Evolutionary conservation across 2,113 vertebrate species (phyloP), one percentile per base, ranked within the genome.

Genomic region (Osmerus mordax): DNA sequence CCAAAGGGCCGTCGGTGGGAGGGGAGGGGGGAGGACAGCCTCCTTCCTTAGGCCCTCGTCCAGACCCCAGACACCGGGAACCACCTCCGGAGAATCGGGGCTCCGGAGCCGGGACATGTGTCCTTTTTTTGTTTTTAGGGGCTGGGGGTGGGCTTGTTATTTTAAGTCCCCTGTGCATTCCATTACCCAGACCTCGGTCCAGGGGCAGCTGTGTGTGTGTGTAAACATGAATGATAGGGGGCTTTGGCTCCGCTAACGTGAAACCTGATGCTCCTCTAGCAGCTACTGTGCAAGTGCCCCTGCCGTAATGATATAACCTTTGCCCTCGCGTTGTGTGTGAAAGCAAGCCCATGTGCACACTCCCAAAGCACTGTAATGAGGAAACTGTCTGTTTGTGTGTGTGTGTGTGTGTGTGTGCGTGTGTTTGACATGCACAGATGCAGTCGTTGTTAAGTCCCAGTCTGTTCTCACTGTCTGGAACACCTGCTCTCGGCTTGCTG

Each of bases 141-240:
- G 41, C 9, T 47, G 41, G 41, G 25, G 73, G 25, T 65, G n/a
- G 21, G 21, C 2, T n/a, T 62, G 54, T 78, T 58, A 73, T 3
- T 69, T 78, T 65, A 75, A 67, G 63, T 75, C 67, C 74, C 76
- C 55, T 29, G 32, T 71, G 78, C 63, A 79, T 86, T 72, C 80
- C 69, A 81, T 72, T 85, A 65, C 60, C 16, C 14, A 62, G 60
- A 62, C 23, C 19, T 28, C 54, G 16, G 54, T n/a, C 14, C n/a
- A 56, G 28, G 32, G 62, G 62, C 62, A 41, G 62, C 25, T 64
- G 62, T 18, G 25, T 2, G 29, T 47, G 60, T 3, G 29, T 36
- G 54, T 56, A 56, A n/a, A n/a, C 54, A 15, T 56, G n/a, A n/a
- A 15, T 56, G 9, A 16, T n/a, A 29, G 16, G 62, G 54, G 54